Base-by-base conservation (phyloP, 2,888 invertebrate species). In the Linnaemya vulpina region DNA sequence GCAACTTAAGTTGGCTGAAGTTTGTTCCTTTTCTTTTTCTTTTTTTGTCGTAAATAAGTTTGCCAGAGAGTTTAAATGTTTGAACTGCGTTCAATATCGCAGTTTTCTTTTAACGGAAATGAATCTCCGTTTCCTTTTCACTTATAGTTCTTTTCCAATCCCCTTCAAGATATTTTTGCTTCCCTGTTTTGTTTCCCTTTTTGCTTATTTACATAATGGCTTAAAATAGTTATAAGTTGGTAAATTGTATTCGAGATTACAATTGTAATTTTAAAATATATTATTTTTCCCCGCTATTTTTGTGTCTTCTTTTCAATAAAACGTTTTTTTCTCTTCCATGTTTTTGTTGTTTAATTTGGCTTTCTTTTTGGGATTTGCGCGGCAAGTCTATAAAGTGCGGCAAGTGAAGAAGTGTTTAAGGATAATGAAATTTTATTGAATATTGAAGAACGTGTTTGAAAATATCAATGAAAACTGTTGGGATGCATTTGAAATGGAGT, bases 391-490 rank as follows among this genome's bases (percentile, higher is more conserved):
- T 53, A 22, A n/a, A 46, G 51, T 55, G 25, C 58, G 58, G 49
- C 15, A 74, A 35, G 30, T 22, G 60, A 74, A 67, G 60, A 74
- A 67, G 51, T 67, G 58, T 77, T 83, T 17, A 71, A 71, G 85
- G 65, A 85, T 85, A 85, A 82, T 82, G 82, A 82, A 78, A 82
- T 85, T 85, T 85, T 82, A 82, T 85, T 75, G 75, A 82, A 85
- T 85, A 79, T 85, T 85, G 78, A 65, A 75, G 67, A 82, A 79
- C 85, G 82, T 85, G 85, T 82, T 82, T 79, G 67, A 71, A 49
- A 17, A 35, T 62, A 46, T 75, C 75, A 82, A 85, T 82, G 71
- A 53, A 60, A 78, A 38, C 15, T 20, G n/a, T 74, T 55, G 35
- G 71, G 75, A 79, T 71, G 75, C 55, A 43, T 78, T 81, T 70